These are phyloP conservation scores for Anthopleura sola DNA, from an alignment of 64 coral and sea anemone species.

Conservation along the genomic window DNA sequence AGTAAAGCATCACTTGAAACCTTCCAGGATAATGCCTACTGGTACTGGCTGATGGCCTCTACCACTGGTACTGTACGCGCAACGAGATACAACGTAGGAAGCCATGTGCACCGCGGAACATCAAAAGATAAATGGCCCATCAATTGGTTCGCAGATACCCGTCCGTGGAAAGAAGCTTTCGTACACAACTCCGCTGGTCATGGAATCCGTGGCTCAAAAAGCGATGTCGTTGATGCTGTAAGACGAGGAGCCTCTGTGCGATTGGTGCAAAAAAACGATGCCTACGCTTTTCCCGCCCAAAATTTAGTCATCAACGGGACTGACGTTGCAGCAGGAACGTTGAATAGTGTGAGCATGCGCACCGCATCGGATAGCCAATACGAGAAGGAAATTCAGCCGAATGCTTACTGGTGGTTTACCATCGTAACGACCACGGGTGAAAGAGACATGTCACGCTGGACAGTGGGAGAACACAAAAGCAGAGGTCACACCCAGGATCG, in stretches of 20 bases:
- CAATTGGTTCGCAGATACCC: slow-evolving; percentile 77
- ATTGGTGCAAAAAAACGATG: slow-evolving; percentile 55
- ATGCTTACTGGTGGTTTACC: slow-evolving; percentile 83
- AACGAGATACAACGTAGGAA: slow-evolving; percentile 68
- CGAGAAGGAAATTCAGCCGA: slow-evolving; percentile 56
- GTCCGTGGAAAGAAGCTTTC: slow-evolving; percentile 47
- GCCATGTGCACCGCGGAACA: slow-evolving; percentile 32
- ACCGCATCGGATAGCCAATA: slow-evolving; percentile 48
- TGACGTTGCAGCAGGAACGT: slow-evolving; percentile 60
- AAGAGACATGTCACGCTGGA: slow-evolving; percentile 86
- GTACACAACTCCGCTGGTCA: slow-evolving; percentile 36
- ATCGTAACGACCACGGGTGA: slow-evolving; percentile 64
- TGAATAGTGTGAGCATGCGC: slow-evolving; percentile 60
- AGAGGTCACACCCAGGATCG: slow-evolving; percentile 60
- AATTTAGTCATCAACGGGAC: slow-evolving; percentile 56
- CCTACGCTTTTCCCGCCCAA: slow-evolving; percentile 71
- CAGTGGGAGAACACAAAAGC: slow-evolving; percentile 62
- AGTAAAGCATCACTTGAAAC: slow-evolving; percentile 49
- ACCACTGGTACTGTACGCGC: slow-evolving; percentile 68
- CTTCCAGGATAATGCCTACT: slow-evolving; percentile 74
- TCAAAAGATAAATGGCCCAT: slow-evolving; percentile 11
- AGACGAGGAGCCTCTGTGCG: slow-evolving; percentile 70
- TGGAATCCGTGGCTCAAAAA: slow-evolving; percentile 17
- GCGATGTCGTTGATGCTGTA: slow-evolving; percentile 48
- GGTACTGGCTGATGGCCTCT: slow-evolving; percentile 85